These are phyloP conservation scores for Leucosticte australis DNA, from an alignment of 2,113 vertebrate species.

Conservation along the genomic window DNA sequence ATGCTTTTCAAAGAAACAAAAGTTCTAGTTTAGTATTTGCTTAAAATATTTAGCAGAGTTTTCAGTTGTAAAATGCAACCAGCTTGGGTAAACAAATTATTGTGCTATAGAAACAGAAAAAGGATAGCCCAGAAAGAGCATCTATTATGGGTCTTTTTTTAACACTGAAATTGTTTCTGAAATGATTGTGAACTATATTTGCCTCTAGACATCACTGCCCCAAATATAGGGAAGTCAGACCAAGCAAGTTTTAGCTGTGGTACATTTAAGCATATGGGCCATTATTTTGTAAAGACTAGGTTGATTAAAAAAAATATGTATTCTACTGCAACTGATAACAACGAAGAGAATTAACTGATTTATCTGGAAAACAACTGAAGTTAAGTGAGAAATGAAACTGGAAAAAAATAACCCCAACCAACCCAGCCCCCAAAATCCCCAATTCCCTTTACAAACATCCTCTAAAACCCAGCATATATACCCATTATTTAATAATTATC, in stretches of 20 bases:
- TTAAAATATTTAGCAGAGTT: slow-evolving; percentile 27
- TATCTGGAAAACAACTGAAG: neutral
- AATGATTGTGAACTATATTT: neutral
- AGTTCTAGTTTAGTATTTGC: neutral
- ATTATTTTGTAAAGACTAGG: neutral
- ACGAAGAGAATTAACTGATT: neutral
- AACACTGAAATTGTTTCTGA: slow-evolving; percentile 6
- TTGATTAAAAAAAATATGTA: neutral
- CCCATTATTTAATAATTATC: neutral
- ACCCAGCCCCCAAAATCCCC: accelerated
- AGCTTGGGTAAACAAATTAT: neutral
- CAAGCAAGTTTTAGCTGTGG: neutral
- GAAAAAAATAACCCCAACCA: neutral
- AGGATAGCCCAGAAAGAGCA: neutral
- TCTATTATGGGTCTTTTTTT: neutral
- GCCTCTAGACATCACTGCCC: neutral
- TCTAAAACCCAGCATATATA: neutral
- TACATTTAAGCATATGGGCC: neutral
- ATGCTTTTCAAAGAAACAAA: slow-evolving; percentile 12
- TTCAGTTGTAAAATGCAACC: neutral
- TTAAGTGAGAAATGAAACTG: neutral
- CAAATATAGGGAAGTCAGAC: neutral
- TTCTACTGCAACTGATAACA: neutral
- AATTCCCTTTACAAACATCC: neutral
- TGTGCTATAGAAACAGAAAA: slow-evolving; percentile 11